Base-by-base conservation (phyloP, 2,888 invertebrate species). In the Griposia aprilina region DNA sequence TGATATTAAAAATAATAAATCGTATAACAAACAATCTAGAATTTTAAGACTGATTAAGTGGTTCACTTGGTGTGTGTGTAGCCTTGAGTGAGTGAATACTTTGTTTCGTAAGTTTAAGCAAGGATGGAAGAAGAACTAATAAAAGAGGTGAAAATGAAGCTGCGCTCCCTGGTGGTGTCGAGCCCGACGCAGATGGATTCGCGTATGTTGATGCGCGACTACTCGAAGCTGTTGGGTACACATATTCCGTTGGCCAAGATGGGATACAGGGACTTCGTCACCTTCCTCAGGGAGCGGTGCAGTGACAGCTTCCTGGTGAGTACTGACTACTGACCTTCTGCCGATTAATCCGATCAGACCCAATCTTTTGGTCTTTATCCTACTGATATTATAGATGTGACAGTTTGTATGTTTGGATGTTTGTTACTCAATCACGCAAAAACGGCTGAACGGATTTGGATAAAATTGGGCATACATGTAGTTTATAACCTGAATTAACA, bases 91-190 rank as follows among this genome's bases (percentile, higher is more conserved):
- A 48, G 15, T 71, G 62, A 48, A 15, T 48, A 59, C 4, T 17
- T 50, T 23, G 20, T 26, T 15, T 82, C 15, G 8, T 48, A 30
- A 66, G 10, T 55, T 15, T 59, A 1, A 57, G 63, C 78, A 79
- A 91, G 66, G 15, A 95, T 95, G 96, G 95, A 92, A 30, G 90
- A 91, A 45, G 95, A 95, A 74, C 13, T 73, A 66, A 62, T 96
- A 26, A 90, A 90, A 36, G 87, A 93, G 70, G 78, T 96, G 75
- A 96, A 96, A 89, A 86, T 90, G 36, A 89, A 90, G 83, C 89
- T 97, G 75, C 92, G 94, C 20, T 94, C 96, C 26, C 89, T 97
- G 81, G 96, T 96, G 85, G 96, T 97, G 82, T 97, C 96, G 8
- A 93, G 94, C 78, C 93, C 96, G 1, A 91, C 93, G 2, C 91